A percentile compares a stretch with the other conserved stretches of the same genome.
phyloP scores from a whole-genome alignment of 2,888 invertebrate species.

The Drosophila meridionalis region DNA sequence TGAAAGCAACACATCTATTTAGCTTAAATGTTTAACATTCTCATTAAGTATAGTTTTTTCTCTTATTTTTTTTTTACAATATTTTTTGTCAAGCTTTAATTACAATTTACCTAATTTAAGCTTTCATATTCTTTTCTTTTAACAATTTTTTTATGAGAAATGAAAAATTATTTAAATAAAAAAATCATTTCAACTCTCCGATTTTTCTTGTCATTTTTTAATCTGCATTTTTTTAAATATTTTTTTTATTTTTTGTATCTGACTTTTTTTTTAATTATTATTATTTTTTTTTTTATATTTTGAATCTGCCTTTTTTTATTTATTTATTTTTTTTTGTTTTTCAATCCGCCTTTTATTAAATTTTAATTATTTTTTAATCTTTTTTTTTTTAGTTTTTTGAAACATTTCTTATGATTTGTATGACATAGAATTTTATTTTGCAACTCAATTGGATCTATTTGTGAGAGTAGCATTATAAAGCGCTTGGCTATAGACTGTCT shows the following conservation, averaged over 20 bases:
- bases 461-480: conserved; percentile 33
- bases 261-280: too few relatives aligned
- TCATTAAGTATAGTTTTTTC: conserved; percentile 30
- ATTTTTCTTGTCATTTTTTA: not conserved
- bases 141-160: not conserved
- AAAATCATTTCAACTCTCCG: not conserved
- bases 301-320: not conserved
- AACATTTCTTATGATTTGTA: not conserved
- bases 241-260: not conserved
- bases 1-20: conserved; percentile 62
- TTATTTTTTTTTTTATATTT: not conserved
- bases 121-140: conserved; percentile 8
- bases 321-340: not conserved
- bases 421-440: conserved; percentile 10
- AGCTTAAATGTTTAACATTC: conserved; percentile 65
- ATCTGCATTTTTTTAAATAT: too few relatives aligned
- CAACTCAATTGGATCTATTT: conserved; percentile 11
- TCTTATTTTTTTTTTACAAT: conserved; percentile 45
- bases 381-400: not conserved
- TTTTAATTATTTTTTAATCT: not conserved
- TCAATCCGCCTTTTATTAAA: not conserved
- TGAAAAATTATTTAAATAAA: not conserved
- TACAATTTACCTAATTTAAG: conserved; percentile 39
- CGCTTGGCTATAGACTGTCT: conserved; percentile 25
- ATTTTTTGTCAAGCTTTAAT: conserved; percentile 33